Conservation (phyloP, 2,888 invertebrate species). For the Hofmannophila pseudospretella region DNA sequence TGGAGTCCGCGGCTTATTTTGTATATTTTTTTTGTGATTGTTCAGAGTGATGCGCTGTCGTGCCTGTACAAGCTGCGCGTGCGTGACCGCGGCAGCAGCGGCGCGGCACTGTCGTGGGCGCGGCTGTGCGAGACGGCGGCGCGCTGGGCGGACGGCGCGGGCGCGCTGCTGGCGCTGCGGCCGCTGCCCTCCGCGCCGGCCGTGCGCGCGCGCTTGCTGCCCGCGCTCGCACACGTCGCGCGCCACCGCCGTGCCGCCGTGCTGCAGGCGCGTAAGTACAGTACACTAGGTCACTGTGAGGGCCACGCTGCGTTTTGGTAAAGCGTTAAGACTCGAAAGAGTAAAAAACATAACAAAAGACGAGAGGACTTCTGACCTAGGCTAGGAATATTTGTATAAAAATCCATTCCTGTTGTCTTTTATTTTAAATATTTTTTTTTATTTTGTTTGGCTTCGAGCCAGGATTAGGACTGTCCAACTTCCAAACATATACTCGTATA, state of each 20-base stretch:
- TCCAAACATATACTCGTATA: too few relatives aligned
- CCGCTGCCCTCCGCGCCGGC: conserved; percentile 29
- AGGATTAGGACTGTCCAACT: too few relatives aligned
- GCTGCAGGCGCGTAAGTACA: conserved; percentile 46
- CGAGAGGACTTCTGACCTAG: too few relatives aligned
- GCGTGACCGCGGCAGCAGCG: conserved; percentile 25
- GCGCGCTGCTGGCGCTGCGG: conserved; percentile 31
- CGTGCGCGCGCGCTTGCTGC: conserved; percentile 38
- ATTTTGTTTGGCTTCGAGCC: too few relatives aligned
- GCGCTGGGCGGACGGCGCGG: conserved; percentile 33
- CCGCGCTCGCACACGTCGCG: conserved; percentile 59
- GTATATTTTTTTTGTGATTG: not conserved
- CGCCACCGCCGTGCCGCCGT: conserved; percentile 44
- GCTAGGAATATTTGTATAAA: too few relatives aligned
- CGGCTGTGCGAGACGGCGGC: conserved; percentile 27
- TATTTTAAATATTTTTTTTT: too few relatives aligned
- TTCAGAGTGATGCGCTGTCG: conserved; percentile 45
- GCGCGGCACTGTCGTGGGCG: conserved; percentile 26
- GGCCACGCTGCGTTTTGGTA: too few relatives aligned
- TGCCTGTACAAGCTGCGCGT: conserved; percentile 36
- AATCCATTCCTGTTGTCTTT: too few relatives aligned
- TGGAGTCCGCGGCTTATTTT: too few relatives aligned
- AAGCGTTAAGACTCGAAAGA: too few relatives aligned
- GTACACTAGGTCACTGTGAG: too few relatives aligned
- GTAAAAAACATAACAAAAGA: too few relatives aligned